Evolutionary conservation across 2,888 invertebrate genomes (phyloP), one percentile per base, ranked within the genome.

Genomic region (Drosophila pseudotalamancana): DNA sequence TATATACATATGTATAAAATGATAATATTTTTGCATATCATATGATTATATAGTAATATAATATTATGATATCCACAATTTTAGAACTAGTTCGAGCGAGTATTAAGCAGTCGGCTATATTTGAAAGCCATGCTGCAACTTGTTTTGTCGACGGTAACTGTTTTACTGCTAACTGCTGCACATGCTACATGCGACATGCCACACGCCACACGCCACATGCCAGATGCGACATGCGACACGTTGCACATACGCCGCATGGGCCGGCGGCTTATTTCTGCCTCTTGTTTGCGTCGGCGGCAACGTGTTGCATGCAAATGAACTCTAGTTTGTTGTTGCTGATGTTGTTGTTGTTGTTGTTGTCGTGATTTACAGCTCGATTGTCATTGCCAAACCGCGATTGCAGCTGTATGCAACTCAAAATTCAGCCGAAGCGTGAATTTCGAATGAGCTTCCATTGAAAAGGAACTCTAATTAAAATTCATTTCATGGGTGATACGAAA

Each of bases 231-330:
- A 64, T 69, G 61, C 78, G 76, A 62, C 65, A 61, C 64, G 72
- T 66, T 61, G 59, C 79, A 69, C 83, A 87, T 87, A 65, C 66
- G 83, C 81, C 68, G 42, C 65, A 23, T 45, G 39, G 37, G 40
- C 56, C 27, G 23, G 53, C 25, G 6, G 27, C 59, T 42, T 16
- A 43, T 43, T 49, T n/a, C 6, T 18, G 25, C 3, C 27, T 29
- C 57, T 40, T 61, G 77, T 72, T 65, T 76, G 72, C 57, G 50
- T 61, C 59, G 42, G 23, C 68, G 59, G 75, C 83, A 86, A 83
- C 88, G 88, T 83, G 83, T 83, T 83, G 83, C 72, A 83, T 88
- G 88, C 83, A 83, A 88, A 83, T 83, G 87, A 88, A 83, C 14
- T 56, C 21, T 16, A n/a, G 18, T 31, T 49, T 12, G 31, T 12